Evolutionary conservation across 2,797 vertebrate species (phyloP), one percentile per base, ranked within the genome.

Genomic region (Molossus molossus): DNA sequence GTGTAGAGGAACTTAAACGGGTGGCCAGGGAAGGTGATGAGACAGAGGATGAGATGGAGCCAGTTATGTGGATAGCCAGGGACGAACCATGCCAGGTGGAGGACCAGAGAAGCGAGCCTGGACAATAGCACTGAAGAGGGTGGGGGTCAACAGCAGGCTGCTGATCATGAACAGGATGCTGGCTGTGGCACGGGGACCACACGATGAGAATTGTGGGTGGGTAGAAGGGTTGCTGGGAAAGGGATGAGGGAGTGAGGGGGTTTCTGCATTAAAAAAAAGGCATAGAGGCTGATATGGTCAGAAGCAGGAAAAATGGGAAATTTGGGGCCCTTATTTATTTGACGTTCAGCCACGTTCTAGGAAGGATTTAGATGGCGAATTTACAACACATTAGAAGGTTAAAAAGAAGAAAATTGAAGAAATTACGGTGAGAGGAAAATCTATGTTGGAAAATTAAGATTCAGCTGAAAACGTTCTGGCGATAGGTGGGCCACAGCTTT

Each of bases 391-490:
- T 27, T 75, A 50, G 33, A 65, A 75, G 64, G 15, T 48, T 23
- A 96, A 80, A 87, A 84, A 37, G 33, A 29, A 75, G 76, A 27
- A 50, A 85, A 94, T 4, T 20, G 20, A 80, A 92, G 48, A 93
- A 62, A 76, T 20, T 33, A 53, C 90, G 48, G 18, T 62, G 62
- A 93, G 87, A 77, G 57, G 10, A 73, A 94, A 95, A 86, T 70
- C 17, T 37, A 65, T 17, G 3, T 33, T 29, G 67, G 57, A 53
- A 87, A 87, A 93, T 18, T 11, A 91, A 89, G 48, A 86, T 80
- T 67, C 70, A 82, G 18, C 37, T n/a, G 77, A 83, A 89, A 9
- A 91, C 91, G 40, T 53, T 84, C n/a, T 92, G 64, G n/a, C 33
- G 1, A 18, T 1, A 50, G 25, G 17, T 57, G 17, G 27, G 65